Base-by-base conservation (phyloP, 2,113 vertebrate species). In the Micromys minutus region DNA sequence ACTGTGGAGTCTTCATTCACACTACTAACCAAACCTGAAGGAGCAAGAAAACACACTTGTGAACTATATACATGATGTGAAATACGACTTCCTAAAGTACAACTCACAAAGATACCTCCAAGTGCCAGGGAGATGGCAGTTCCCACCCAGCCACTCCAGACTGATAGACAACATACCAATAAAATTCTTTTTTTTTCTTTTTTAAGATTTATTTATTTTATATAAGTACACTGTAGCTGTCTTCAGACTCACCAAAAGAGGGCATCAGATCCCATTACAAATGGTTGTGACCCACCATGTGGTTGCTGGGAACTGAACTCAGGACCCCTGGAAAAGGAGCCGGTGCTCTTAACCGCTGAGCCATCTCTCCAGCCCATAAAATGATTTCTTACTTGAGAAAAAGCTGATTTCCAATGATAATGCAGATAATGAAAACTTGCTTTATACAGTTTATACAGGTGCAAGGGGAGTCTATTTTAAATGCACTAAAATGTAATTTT, bases 11-110 rank as follows among this genome's bases (percentile, higher is more conserved):
- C 16, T 65, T 87, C 10, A 67, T 57, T 69, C 90, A 15, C 63
- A 85, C n/a, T 67, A 86, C 86, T 76, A 95, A 63, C 61, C 52
- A 87, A 94, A 92, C 75, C 74, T 67, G 63, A 95, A 93, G 26
- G 72, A 94, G 15, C 65, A 89, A 71, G 0, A 80, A 72, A 24
- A 67, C 2, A 79, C 61, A 91, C 1, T 24, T 87, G 36, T 94
- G 57, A 97, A 55, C 34, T 95, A 24, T 65, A 50, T 34, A 13
- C 31, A 15, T 31, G 16, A 15, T 16, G 81, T 61, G 59, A 61
- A 8, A 19, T 42, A 36, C 93, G 63, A 10, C 61, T 91, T 88
- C 92, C 84, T 96, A 17, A 86, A 94, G 79, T 77, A 81, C 34
- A 95, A 95, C 13, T 3, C 52, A 79, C 13, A 17, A 42, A 86